Percentiles rank a stretch among this genome's conserved stretches.
These are phyloP conservation scores for Acleris holmiana DNA, from an alignment of 2,888 invertebrate genomes.

Conservation along the genomic window DNA sequence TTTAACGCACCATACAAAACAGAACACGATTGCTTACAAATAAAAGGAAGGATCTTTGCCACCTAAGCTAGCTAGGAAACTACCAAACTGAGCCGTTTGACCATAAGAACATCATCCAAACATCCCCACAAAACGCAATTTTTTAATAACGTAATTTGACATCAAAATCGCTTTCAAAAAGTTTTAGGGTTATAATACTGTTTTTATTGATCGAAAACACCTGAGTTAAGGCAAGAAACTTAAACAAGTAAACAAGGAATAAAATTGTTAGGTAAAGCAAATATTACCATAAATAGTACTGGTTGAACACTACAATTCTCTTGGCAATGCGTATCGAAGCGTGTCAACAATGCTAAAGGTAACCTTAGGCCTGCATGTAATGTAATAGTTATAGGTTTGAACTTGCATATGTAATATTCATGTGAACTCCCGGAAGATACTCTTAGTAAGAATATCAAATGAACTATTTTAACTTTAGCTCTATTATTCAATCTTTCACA, in stretches of 20 bases:
- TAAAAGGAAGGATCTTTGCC: conserved; percentile 7
- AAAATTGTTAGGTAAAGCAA: not conserved
- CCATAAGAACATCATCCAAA: too few species aligned
- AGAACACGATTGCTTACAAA: conserved; percentile 12
- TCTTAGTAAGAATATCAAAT: conserved; percentile 3
- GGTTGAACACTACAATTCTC: conserved; percentile 9
- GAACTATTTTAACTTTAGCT: not conserved
- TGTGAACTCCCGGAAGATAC: conserved; percentile 31
- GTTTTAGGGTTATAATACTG: too few species aligned
- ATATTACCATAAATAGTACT: not conserved
- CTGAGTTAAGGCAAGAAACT: not conserved
- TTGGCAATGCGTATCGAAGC: conserved; percentile 21
- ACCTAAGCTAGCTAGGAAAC: too few species aligned
- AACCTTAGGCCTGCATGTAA: conserved; percentile 35
- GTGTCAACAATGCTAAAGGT: conserved; percentile 27
- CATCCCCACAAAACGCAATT: too few species aligned
- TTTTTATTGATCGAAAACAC: too few species aligned
- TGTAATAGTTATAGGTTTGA: conserved; percentile 35
- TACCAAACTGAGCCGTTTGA: too few species aligned
- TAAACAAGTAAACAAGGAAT: not conserved
- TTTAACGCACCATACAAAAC: conserved; percentile 6
- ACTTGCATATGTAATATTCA: conserved; percentile 31
- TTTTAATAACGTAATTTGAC: too few species aligned
- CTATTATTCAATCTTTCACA: not conserved
- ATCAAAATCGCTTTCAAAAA: too few species aligned